Evolutionary conservation across 1,140 invertebrate genomes (phyloP).

Genomic region (Wiebesia pumilae): DNA sequence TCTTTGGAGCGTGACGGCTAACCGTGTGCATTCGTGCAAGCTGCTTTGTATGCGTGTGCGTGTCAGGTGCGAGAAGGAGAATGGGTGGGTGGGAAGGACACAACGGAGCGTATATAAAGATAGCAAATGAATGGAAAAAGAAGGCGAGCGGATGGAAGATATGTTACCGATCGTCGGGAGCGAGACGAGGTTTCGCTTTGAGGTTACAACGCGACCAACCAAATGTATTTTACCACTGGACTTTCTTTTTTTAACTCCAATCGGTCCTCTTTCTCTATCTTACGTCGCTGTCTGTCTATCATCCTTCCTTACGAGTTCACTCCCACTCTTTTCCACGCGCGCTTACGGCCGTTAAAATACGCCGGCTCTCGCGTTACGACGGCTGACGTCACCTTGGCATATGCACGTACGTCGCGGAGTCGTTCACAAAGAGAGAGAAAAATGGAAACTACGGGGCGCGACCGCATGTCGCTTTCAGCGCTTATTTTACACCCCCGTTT

Average conservation of each 20-base stretch:
- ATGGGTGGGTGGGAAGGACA: background rate
- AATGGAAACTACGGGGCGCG: slow-evolving; percentile 5
- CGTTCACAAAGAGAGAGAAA: slow-evolving; percentile 10
- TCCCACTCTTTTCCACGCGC: background rate
- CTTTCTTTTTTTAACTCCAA: background rate
- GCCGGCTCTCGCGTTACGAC: slow-evolving; percentile 30
- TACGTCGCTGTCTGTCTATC: background rate
- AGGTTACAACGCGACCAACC: slow-evolving; percentile 21
- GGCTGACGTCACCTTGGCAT: slow-evolving; percentile 21
- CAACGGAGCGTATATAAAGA: background rate
- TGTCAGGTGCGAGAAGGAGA: background rate
- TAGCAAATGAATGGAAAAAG: background rate
- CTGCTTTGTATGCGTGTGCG: background rate
- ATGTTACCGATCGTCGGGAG: background rate
- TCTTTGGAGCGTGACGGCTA: slow-evolving; percentile 14
- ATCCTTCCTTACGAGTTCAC: no score
- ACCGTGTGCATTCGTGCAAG: slow-evolving; percentile 18
- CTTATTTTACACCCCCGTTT: background rate
- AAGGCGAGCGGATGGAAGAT: background rate
- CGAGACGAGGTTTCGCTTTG: slow-evolving; percentile 21
- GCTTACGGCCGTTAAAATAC: slow-evolving; percentile 21
- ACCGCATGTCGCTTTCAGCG: background rate
- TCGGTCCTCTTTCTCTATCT: background rate
- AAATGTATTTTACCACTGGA: background rate
- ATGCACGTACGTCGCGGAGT: background rate